Evolutionary conservation across 2,113 vertebrate genomes (phyloP).

Genomic region (Rafetus swinhoei): DNA sequence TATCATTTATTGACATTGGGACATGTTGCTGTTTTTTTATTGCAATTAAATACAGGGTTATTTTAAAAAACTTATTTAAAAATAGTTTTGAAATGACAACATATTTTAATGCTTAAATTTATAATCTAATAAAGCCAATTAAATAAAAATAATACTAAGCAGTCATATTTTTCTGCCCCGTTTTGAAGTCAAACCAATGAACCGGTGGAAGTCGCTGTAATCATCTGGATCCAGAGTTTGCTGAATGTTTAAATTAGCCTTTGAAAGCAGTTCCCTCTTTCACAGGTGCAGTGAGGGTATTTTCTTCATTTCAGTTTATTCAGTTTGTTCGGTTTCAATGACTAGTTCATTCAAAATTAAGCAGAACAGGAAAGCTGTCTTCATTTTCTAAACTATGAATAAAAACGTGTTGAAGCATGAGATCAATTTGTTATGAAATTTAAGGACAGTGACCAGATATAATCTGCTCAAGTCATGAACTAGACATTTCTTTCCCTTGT

Average conservation of each 20-base stretch:
- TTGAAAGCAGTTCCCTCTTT: no score
- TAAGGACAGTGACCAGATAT: background rate
- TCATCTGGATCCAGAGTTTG: background rate
- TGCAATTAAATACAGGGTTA: background rate
- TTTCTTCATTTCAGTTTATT: background rate
- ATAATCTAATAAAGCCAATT: background rate
- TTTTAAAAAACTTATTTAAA: background rate
- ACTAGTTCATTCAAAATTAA: background rate
- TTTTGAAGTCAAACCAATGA: background rate
- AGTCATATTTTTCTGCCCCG: background rate
- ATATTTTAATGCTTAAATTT: background rate
- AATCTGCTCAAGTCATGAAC: background rate
- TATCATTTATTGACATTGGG: slow-evolving; percentile 27
- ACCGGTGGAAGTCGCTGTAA: background rate
- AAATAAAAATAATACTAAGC: background rate
- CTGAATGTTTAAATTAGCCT: background rate
- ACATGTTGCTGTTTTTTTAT: background rate
- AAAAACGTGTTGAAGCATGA: background rate
- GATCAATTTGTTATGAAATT: background rate
- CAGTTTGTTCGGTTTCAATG: background rate
- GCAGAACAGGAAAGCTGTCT: background rate
- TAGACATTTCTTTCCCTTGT: background rate
- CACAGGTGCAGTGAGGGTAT: background rate
- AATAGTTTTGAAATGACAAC: background rate
- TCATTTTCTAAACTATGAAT: background rate